These are phyloP conservation scores for Galerucella calmariensis DNA, from an alignment of 2,888 invertebrate genomes.

Conservation along the genomic window DNA sequence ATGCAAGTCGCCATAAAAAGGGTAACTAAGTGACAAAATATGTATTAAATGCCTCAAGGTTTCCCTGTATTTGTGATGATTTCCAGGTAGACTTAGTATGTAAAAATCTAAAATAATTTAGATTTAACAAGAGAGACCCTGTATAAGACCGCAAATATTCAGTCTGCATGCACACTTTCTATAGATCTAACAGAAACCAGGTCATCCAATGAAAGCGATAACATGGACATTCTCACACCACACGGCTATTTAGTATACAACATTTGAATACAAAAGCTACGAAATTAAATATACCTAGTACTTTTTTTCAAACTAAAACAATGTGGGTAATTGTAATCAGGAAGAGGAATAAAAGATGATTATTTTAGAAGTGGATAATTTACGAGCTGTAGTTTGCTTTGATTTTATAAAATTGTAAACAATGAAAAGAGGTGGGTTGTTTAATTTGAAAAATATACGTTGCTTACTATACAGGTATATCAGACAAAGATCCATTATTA, in stretches of 20 bases:
- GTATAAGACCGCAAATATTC: slow-evolving; percentile 12
- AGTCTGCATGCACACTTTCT: slow-evolving; percentile 59
- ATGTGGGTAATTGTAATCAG: slow-evolving; percentile 20
- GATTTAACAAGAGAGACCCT: background rate
- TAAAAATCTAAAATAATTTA: background rate
- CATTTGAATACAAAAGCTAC: slow-evolving; percentile 61
- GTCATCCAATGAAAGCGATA: slow-evolving; percentile 64
- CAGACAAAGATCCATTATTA: too few relatives aligned
- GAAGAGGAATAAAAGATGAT: slow-evolving; percentile 13
- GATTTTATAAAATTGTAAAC: background rate
- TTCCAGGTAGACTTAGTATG: too few relatives aligned
- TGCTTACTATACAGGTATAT: background rate
- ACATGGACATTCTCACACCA: slow-evolving; percentile 60
- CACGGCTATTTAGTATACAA: slow-evolving; percentile 55
- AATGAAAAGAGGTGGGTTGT: background rate
- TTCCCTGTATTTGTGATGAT: too few relatives aligned
- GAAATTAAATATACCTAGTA: slow-evolving; percentile 40
- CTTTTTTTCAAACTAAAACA: slow-evolving; percentile 31
- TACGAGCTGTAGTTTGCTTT: slow-evolving; percentile 1
- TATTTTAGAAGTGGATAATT: slow-evolving; percentile 16
- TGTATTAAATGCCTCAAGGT: too few relatives aligned
- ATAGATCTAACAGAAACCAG: slow-evolving; percentile 62
- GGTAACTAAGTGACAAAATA: too few relatives aligned
- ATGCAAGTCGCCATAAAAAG: too few relatives aligned
- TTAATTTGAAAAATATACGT: background rate